Percentiles rank a stretch among this genome's conserved stretches.
Conservation (phyloP, 2,797 vertebrate genomes). For the Xiphorhynchus erythropygius region DNA sequence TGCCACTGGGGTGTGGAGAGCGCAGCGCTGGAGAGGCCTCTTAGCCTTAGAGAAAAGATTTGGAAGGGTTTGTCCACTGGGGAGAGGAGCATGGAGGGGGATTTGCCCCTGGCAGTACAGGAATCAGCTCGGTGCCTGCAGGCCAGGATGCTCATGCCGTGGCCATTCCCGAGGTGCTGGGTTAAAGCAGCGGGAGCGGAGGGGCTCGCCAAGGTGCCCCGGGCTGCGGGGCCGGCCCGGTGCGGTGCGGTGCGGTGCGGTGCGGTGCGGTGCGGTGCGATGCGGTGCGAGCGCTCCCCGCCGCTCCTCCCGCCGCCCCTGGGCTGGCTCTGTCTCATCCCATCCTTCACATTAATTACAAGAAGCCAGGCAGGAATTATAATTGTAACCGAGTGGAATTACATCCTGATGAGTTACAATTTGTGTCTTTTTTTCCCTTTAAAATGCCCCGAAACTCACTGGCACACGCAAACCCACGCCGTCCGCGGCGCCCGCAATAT, state of each 20-base stretch:
- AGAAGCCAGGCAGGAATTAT: slow-evolving; percentile 35
- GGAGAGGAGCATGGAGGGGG: background rate
- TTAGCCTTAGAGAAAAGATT: background rate
- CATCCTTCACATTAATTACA: slow-evolving; percentile 29
- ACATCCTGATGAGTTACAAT: slow-evolving; percentile 33
- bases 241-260: accelerated
- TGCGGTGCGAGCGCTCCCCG: too few relatives aligned
- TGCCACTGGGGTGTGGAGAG: background rate
- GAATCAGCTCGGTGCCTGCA: background rate
- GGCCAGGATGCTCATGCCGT: accelerated
- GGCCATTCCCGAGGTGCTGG: background rate
- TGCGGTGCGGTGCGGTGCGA: accelerated
- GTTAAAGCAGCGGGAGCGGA: accelerated
- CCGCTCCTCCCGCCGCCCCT: background rate
- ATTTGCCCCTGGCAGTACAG: background rate
- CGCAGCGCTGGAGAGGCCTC: background rate
- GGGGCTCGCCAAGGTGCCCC: too few relatives aligned
- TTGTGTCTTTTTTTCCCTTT: background rate
- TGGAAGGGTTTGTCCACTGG: background rate
- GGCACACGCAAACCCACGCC: background rate
- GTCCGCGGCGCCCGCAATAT: background rate
- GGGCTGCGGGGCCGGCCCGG: background rate
- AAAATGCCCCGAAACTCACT: background rate
- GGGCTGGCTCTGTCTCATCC: background rate
- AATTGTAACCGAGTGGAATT: slow-evolving; percentile 26